Evolutionary conservation across 2,888 invertebrate genomes (phyloP).

Genomic region (Isoperla grammatica): DNA sequence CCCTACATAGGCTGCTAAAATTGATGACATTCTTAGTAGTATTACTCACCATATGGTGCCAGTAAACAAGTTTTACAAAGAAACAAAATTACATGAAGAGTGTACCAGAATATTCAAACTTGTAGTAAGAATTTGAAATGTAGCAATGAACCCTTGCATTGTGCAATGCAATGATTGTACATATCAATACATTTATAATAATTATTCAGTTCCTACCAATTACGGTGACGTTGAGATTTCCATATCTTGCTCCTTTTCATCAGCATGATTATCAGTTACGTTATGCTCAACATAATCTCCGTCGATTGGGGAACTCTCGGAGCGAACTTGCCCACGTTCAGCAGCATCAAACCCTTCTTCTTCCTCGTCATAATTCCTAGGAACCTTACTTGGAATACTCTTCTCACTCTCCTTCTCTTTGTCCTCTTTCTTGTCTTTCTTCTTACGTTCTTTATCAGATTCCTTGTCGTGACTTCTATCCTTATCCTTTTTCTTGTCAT

Average conservation of each 20-base stretch:
- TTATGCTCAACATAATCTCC: conserved; percentile 15
- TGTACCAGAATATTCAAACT: not conserved
- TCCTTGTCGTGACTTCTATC: conserved; percentile 15
- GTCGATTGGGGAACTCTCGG: not conserved
- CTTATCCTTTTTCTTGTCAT: conserved; percentile 29
- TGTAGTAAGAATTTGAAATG: not conserved
- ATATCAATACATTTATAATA: not conserved
- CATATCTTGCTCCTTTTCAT: conserved; percentile 48
- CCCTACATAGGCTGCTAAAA: no score
- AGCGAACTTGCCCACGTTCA: conserved; percentile 3
- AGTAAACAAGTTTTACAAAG: no score
- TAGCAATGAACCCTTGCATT: no score
- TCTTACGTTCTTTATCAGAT: conserved; percentile 24
- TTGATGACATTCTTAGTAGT: no score
- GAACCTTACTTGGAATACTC: conserved; percentile 34
- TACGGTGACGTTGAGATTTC: conserved; percentile 75
- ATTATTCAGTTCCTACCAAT: conserved; percentile 28
- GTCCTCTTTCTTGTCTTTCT: conserved; percentile 29
- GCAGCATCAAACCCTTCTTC: conserved; percentile 46
- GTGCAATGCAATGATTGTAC: not conserved
- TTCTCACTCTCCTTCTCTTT: conserved; percentile 29
- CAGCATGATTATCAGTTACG: conserved; percentile 18
- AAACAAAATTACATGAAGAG: conserved; percentile 31
- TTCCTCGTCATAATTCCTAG: conserved; percentile 51
- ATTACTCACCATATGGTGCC: no score